These are phyloP conservation scores for Cardiocondyla obscurior DNA, from an alignment of 1,140 invertebrate species.

Conservation along the genomic window DNA sequence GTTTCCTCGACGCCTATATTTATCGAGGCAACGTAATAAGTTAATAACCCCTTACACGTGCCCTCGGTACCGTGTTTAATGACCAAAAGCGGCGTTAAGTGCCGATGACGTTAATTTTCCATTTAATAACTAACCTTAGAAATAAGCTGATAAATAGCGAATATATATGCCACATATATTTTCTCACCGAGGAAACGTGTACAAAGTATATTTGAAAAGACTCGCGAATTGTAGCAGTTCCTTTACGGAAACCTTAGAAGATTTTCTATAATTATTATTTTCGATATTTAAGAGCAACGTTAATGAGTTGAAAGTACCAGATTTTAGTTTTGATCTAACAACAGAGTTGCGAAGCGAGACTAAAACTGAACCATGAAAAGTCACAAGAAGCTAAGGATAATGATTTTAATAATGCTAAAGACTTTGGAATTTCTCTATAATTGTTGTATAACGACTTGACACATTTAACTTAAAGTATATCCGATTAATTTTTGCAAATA, in stretches of 20 bases:
- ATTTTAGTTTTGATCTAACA: background rate
- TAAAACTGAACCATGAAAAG: background rate
- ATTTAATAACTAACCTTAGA: background rate
- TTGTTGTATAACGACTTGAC: background rate
- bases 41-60: slow-evolving; percentile 39
- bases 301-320: background rate
- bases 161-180: background rate
- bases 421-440: background rate
- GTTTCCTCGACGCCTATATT: slow-evolving; percentile 45
- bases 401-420: background rate
- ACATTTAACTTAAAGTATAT: background rate
- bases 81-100: background rate
- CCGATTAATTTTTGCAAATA: background rate
- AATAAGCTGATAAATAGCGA: background rate
- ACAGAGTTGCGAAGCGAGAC: background rate
- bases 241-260: background rate
- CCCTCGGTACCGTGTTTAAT: background rate
- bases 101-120: background rate
- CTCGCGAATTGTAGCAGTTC: background rate
- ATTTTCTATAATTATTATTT: background rate
- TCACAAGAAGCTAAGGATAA: background rate
- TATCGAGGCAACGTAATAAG: slow-evolving; percentile 11
- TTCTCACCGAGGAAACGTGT: background rate
- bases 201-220: background rate
- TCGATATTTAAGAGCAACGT: background rate